Evolutionary conservation across 2,797 vertebrate genomes (phyloP), one percentile per base, ranked within the genome.

Genomic region (Clarias pachynema): DNA sequence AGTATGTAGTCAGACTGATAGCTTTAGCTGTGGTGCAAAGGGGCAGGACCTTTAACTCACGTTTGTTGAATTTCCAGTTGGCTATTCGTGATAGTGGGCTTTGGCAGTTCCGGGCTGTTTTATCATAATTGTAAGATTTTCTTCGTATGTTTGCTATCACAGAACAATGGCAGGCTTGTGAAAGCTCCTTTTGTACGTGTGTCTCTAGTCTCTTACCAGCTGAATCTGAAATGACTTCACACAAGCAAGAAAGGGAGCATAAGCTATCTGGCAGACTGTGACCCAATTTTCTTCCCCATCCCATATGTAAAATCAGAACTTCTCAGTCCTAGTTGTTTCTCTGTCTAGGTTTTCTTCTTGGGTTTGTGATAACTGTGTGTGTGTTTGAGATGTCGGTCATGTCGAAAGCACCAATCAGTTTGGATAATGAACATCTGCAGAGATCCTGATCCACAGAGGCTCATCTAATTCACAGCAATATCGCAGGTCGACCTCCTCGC

Each of bases 251-350:
- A 82, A n/a, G 73, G 63, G 73, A 82, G 77, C 86, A 79, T 83
- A 85, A 86, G 88, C 87, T 72, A 68, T 79, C 82, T 85, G 89
- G 86, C 89, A 90, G 87, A 90, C 86, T 91, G 87, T 88, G 87
- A 89, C 89, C 90, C 84, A 87, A 81, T 91, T 91, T 82, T 83
- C 63, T 79, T 66, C 59, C 81, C 86, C 72, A 62, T 70, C 83
- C 62, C 70, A 66, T 77, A 68, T 84, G 75, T 89, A 75, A 84
- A 87, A 84, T 44, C 82, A 44, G 59, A 65, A 62, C 56, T 57
- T 44, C 73, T 73, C 65, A 60, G 44, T 72, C 56, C 62, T 59
- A 57, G 73, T 37, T 34, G 57, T 81, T 60, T 66, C 49, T 62
- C 59, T 3, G n/a, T 29, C n/a, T 29, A 56, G 49, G 79, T 72